A percentile compares a stretch with the other conserved stretches of the same genome.
Evolutionary conservation across 1,140 invertebrate genomes (phyloP).

Genomic region (Drosophila mojavensis): DNA sequence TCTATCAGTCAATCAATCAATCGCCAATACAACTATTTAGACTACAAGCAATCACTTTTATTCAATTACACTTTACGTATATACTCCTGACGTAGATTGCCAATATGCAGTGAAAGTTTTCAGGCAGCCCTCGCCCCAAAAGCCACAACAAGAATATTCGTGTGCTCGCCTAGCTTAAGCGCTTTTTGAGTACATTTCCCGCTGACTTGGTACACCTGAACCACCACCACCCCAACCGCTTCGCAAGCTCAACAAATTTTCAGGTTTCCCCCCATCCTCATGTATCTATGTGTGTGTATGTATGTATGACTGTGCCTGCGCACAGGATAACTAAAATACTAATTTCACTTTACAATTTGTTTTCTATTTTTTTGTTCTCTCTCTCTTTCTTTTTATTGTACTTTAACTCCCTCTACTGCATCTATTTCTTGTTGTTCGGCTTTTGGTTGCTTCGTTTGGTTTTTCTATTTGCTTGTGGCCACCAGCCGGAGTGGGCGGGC

Average conservation of each 20-base stretch:
- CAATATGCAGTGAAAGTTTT: background rate
- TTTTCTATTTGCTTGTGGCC: constrained; percentile 76
- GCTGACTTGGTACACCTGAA: constrained; percentile 15
- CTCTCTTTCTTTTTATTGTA: background rate
- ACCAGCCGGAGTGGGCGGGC: constrained; percentile 19
- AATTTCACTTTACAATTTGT: constrained; percentile 82
- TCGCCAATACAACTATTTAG: too few relatives aligned
- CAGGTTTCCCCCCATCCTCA: constrained; percentile 18
- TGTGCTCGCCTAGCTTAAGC: constrained; percentile 45
- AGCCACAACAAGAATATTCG: constrained; percentile 6
- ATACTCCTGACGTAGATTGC: too few relatives aligned
- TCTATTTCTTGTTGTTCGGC: constrained; percentile 47
- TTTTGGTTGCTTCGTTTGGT: constrained; percentile 57
- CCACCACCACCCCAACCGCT: constrained; percentile 5
- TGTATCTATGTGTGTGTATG: background rate
- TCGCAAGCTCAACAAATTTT: constrained; percentile 45
- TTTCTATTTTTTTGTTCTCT: constrained; percentile 43
- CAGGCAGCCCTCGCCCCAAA: constrained; percentile 11
- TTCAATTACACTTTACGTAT: too few relatives aligned
- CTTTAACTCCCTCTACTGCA: constrained; percentile 3
- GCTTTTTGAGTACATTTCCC: constrained; percentile 58
- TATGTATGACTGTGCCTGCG: constrained; percentile 47
- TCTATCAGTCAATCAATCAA: too few relatives aligned
- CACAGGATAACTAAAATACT: constrained; percentile 81
- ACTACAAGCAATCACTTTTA: too few relatives aligned